Percentiles rank a stretch among this genome's conserved stretches.
phyloP scores from a whole-genome alignment of 2,113 vertebrate species.

The Phaetusa simplex region DNA sequence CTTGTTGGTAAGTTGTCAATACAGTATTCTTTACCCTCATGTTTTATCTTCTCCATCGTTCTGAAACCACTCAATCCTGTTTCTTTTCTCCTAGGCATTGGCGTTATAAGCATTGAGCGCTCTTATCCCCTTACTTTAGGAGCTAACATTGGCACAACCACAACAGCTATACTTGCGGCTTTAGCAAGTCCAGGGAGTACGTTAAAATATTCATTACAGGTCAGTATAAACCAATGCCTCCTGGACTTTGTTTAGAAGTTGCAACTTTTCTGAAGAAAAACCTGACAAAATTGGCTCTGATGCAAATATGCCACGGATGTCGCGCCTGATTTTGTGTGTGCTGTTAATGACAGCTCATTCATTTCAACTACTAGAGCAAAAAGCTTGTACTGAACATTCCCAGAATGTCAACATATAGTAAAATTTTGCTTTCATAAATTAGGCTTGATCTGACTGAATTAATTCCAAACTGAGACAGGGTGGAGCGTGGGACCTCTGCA shows the following conservation, averaged over 20 bases:
- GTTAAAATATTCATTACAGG: conserved; percentile 87
- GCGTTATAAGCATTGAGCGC: conserved; percentile 92
- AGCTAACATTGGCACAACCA: conserved; percentile 96
- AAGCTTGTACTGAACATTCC: background rate
- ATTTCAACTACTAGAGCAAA: background rate
- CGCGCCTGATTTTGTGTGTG: background rate
- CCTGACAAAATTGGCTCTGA: background rate
- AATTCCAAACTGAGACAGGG: background rate
- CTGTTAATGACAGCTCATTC: background rate
- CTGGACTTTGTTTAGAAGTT: background rate
- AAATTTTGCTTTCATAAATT: background rate
- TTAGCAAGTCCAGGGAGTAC: conserved; percentile 89
- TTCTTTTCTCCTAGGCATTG: conserved; percentile 79
- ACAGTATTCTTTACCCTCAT: background rate
- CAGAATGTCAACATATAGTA: background rate
- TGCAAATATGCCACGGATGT: background rate
- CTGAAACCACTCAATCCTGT: background rate
- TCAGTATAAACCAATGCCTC: conserved; percentile 59
- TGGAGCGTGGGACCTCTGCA: background rate
- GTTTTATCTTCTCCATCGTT: background rate
- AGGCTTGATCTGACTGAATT: background rate
- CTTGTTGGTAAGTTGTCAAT: conserved; percentile 86
- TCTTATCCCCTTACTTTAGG: conserved; percentile 94
- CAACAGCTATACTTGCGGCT: conserved; percentile 93
- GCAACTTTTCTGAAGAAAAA: background rate